These are phyloP conservation scores for Falcaria lacertinaria DNA, from an alignment of 2,888 invertebrate genomes.

Conservation along the genomic window DNA sequence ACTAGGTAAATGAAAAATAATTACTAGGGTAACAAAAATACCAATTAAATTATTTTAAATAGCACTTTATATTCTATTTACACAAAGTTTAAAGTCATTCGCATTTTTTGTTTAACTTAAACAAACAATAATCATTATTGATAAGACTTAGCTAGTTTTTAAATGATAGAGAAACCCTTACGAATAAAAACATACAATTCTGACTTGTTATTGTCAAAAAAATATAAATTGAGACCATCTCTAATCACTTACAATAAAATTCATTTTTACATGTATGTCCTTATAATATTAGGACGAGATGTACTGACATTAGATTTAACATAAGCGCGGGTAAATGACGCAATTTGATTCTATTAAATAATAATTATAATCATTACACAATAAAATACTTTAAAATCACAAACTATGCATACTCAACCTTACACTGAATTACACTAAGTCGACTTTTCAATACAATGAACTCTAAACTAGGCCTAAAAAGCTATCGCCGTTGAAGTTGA, in stretches of 20 bases:
- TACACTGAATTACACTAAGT: no score
- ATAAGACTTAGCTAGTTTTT: not conserved
- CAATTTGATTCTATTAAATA: no score
- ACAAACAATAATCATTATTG: not conserved
- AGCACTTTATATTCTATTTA: constrained; percentile 55
- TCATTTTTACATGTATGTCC: constrained; percentile 5
- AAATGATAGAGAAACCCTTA: not conserved
- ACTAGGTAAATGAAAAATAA: not conserved
- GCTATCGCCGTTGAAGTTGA: no score
- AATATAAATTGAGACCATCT: not conserved
- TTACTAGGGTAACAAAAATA: constrained; percentile 4
- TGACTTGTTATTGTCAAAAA: not conserved
- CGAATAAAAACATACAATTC: not conserved
- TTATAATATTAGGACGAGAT: no score
- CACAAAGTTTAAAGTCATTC: constrained; percentile 31
- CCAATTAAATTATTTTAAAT: constrained; percentile 22
- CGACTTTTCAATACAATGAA: no score
- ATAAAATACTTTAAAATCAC: no score
- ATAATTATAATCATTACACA: no score
- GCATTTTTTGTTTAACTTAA: not conserved
- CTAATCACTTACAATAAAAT: constrained; percentile 1
- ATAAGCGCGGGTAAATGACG: no score
- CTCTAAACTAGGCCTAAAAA: no score
- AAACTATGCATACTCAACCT: no score
- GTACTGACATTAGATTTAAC: no score